These are phyloP conservation scores for Meteorus colon DNA, from an alignment of 2,888 invertebrate species.

Conservation along the genomic window DNA sequence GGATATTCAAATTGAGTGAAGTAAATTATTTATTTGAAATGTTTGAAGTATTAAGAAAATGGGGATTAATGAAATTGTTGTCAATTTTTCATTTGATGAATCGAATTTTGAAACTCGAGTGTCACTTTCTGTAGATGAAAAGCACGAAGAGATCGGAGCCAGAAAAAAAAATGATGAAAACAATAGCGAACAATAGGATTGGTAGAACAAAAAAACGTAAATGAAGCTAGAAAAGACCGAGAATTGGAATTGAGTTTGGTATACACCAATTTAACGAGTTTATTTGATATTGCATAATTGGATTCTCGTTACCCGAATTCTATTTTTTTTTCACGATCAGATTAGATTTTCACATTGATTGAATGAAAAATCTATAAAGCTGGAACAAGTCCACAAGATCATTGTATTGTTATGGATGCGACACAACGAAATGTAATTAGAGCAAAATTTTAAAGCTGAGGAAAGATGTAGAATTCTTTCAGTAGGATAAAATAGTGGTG, in stretches of 20 bases:
- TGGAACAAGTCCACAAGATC: background rate
- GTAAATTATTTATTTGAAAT: background rate
- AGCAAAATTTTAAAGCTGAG: background rate
- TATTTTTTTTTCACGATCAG: conserved; percentile 4
- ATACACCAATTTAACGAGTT: conserved; percentile 51
- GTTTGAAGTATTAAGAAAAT: background rate
- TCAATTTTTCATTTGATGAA: background rate
- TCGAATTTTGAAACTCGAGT: background rate
- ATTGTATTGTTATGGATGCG: background rate
- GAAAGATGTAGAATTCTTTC: conserved; percentile 15
- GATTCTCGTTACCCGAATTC: conserved; percentile 45
- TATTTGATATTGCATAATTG: conserved; percentile 54
- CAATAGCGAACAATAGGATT: background rate
- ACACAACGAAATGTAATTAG: background rate
- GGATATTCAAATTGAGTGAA: background rate
- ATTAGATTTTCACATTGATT: conserved; percentile 3
- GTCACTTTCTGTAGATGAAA: background rate
- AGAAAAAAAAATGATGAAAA: background rate
- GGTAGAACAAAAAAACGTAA: background rate
- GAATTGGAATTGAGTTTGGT: conserved; percentile 4
- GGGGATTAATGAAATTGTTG: background rate
- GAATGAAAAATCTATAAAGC: conserved; percentile 33
- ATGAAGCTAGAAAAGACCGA: conserved; percentile 11
- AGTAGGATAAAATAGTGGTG: background rate
- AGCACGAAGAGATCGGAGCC: background rate